Evolutionary conservation across 2,797 vertebrate species (phyloP).

Genomic region (Clarias pachynema): DNA sequence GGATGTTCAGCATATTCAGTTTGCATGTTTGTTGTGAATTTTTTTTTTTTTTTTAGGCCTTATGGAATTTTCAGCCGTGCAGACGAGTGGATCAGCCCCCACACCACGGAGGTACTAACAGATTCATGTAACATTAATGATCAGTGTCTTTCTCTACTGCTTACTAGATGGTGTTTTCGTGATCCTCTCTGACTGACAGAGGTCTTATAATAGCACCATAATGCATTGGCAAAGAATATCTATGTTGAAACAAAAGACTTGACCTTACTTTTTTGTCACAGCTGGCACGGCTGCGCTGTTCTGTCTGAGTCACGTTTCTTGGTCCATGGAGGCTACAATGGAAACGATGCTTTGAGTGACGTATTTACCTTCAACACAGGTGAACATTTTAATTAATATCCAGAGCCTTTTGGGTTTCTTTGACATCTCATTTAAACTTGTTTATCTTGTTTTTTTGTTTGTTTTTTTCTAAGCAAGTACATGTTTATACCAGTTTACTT

Average conservation of each 20-base stretch:
- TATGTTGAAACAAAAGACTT: constrained; percentile 1
- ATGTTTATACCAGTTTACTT: neutral
- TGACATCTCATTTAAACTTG: neutral
- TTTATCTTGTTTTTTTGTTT: fast-evolving
- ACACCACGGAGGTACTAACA: constrained; percentile 76
- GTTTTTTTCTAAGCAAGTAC: neutral
- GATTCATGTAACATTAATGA: neutral
- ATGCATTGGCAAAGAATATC: neutral
- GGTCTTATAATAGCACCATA: neutral
- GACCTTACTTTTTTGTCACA: constrained; percentile 51
- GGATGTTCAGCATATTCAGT: neutral
- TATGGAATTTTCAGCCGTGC: constrained; percentile 82
- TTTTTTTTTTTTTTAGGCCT: constrained; percentile 65
- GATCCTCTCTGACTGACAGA: neutral
- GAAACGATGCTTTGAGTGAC: constrained; percentile 75
- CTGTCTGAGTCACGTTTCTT: constrained; percentile 78
- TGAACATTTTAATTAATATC: constrained; percentile 49
- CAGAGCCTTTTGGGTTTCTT: no score
- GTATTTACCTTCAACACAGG: constrained; percentile 78
- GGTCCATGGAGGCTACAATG: constrained; percentile 82
- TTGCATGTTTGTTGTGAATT: neutral
- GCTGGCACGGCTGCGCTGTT: constrained; percentile 79
- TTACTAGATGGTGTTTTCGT: neutral
- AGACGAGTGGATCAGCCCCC: constrained; percentile 71
- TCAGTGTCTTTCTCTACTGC: neutral